phyloP scores from a whole-genome alignment of 2,113 vertebrate genomes.

The Corythoichthys intestinalis region DNA sequence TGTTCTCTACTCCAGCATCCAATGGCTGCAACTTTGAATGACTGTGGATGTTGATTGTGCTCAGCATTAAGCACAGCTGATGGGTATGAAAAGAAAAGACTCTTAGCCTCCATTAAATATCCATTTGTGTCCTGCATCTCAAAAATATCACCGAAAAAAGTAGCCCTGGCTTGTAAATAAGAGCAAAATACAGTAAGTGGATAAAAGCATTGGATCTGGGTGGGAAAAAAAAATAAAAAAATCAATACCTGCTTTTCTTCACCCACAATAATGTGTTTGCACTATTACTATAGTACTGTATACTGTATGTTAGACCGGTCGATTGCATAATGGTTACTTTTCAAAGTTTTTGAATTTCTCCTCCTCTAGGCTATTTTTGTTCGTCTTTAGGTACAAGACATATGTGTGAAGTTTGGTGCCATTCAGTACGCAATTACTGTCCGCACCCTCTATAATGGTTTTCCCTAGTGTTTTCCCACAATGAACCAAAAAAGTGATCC shows the following conservation, averaged over 20 bases:
- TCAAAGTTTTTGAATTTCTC: too few relatives aligned
- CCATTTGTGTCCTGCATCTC: conserved; percentile 22
- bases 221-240: background rate
- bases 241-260: conserved; percentile 2
- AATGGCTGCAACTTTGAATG: conserved; percentile 46
- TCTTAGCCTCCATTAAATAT: conserved; percentile 43
- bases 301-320: too few relatives aligned
- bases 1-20: conserved; percentile 18
- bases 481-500: too few relatives aligned
- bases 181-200: conserved; percentile 17
- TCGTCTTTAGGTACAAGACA: too few relatives aligned
- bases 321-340: too few relatives aligned
- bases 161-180: conserved; percentile 20
- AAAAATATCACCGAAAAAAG: conserved; percentile 14
- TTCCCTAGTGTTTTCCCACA: too few relatives aligned
- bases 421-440: too few relatives aligned
- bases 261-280: background rate
- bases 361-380: too few relatives aligned
- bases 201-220: conserved; percentile 18
- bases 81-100: conserved; percentile 37
- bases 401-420: too few relatives aligned
- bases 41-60: conserved; percentile 43
- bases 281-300: too few relatives aligned
- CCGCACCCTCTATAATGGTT: too few relatives aligned
- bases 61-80: conserved; percentile 26